Evolutionary conservation across 2,888 invertebrate genomes (phyloP).

Genomic region (Lumbricus terrestris): DNA sequence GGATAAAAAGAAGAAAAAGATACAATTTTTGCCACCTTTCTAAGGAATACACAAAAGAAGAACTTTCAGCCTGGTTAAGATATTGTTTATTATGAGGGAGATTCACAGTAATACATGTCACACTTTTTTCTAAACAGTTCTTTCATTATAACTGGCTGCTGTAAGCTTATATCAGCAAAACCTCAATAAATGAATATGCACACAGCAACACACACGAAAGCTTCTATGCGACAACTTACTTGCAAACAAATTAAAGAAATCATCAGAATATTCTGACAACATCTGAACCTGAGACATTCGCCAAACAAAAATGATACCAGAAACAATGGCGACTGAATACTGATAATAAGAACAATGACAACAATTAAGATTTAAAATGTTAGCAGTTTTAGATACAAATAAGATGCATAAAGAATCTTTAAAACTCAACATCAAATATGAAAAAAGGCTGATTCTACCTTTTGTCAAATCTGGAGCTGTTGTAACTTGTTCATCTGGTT

Average conservation of each 20-base stretch:
- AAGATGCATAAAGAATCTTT: no score
- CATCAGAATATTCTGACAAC: not conserved
- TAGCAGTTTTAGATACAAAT: no score
- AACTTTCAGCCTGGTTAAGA: not conserved
- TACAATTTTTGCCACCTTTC: not conserved
- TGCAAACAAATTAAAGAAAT: not conserved
- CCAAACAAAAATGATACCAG: not conserved
- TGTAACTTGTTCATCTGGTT: not conserved
- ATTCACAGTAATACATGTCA: not conserved
- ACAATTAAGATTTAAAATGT: not conserved
- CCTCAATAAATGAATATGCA: no score
- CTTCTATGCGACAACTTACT: not conserved
- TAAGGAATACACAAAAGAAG: not conserved
- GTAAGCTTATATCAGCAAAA: no score
- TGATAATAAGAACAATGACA: not conserved
- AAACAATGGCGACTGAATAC: not conserved
- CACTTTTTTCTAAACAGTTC: no score
- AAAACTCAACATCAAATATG: not conserved
- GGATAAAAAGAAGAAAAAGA: not conserved
- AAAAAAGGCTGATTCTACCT: not conserved
- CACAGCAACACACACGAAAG: no score
- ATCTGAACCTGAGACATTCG: not conserved
- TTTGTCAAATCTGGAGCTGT: not conserved
- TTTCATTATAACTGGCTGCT: no score
- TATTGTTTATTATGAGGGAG: not conserved